Evolutionary conservation across 2,888 invertebrate genomes (phyloP).

Genomic region (Omphaloscelis lunosa): DNA sequence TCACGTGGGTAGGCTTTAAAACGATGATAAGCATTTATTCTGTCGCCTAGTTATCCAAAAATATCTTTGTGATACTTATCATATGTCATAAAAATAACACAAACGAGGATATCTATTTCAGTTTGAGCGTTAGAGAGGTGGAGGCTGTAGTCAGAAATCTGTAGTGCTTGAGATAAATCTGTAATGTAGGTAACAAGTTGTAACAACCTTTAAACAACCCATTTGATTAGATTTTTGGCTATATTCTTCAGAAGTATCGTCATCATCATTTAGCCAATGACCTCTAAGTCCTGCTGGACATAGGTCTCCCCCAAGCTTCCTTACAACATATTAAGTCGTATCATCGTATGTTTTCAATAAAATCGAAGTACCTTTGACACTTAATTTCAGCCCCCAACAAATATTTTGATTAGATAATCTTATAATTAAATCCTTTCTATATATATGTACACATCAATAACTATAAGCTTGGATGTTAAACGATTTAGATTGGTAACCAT

Average conservation of each 20-base stretch:
- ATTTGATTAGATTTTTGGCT: not conserved
- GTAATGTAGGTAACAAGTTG: not conserved
- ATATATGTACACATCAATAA: not conserved
- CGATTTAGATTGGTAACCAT: conserved; percentile 36
- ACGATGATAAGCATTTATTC: conserved; percentile 59
- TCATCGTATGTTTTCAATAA: not conserved
- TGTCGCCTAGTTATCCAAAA: conserved; percentile 61
- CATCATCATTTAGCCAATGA: not conserved
- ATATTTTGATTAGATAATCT: conserved; percentile 9
- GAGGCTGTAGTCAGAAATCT: not conserved
- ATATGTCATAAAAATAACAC: conserved; percentile 56
- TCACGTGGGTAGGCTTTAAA: conserved; percentile 59
- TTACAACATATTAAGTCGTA: not conserved
- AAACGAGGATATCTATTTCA: conserved; percentile 51
- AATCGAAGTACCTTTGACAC: not conserved
- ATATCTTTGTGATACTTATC: conserved; percentile 60
- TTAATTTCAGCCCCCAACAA: not conserved
- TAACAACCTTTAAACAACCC: not conserved
- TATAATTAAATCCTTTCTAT: not conserved
- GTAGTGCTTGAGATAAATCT: not conserved
- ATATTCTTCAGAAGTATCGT: not conserved
- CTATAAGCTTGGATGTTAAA: conserved; percentile 22
- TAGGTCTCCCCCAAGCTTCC: not conserved
- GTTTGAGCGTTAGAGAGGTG: conserved; percentile 31
- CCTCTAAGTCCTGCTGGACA: no score